These are phyloP conservation scores for Microcebus lehilahytsara DNA, from an alignment of 2,113 vertebrate genomes.

Conservation along the genomic window DNA sequence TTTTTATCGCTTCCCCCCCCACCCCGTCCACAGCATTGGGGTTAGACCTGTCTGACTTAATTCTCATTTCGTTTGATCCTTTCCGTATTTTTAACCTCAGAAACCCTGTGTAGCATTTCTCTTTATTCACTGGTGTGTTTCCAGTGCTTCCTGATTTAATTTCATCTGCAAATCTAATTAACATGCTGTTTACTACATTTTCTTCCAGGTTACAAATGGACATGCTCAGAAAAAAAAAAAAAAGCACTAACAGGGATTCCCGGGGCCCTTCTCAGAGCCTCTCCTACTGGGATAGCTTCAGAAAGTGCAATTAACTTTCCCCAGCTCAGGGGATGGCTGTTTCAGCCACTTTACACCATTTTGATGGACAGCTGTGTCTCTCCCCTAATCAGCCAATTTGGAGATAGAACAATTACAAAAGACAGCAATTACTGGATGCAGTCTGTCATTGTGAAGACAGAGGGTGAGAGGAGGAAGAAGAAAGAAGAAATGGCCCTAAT, in stretches of 20 bases:
- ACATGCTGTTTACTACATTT: constrained; percentile 61
- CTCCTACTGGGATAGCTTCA: not conserved
- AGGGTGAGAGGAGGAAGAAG: not conserved
- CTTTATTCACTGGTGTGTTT: constrained; percentile 66
- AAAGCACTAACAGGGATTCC: constrained; percentile 38
- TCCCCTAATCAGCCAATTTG: constrained; percentile 72
- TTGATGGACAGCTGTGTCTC: constrained; percentile 77
- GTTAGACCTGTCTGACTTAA: constrained; percentile 42
- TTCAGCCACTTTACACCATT: constrained; percentile 54
- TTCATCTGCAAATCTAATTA: constrained; percentile 76
- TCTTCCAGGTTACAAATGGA: constrained; percentile 63
- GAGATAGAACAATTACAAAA: constrained; percentile 73
- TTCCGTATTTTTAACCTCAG: constrained; percentile 57
- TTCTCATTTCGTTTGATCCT: constrained; percentile 61
- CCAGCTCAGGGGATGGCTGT: constrained; percentile 36
- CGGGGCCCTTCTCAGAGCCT: not conserved
- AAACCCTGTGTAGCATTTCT: constrained; percentile 25
- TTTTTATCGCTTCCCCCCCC: not conserved
- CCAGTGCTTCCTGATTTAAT: constrained; percentile 70
- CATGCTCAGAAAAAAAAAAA: constrained; percentile 31
- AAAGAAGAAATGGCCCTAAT: constrained; percentile 45
- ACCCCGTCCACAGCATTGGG: not conserved
- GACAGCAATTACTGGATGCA: constrained; percentile 65
- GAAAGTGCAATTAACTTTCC: constrained; percentile 68
- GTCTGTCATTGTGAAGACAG: constrained; percentile 64